A percentile compares a stretch with the other conserved stretches of the same genome.
Conservation (phyloP, 2,113 vertebrate genomes). For the Pungitius pungitius region DNA sequence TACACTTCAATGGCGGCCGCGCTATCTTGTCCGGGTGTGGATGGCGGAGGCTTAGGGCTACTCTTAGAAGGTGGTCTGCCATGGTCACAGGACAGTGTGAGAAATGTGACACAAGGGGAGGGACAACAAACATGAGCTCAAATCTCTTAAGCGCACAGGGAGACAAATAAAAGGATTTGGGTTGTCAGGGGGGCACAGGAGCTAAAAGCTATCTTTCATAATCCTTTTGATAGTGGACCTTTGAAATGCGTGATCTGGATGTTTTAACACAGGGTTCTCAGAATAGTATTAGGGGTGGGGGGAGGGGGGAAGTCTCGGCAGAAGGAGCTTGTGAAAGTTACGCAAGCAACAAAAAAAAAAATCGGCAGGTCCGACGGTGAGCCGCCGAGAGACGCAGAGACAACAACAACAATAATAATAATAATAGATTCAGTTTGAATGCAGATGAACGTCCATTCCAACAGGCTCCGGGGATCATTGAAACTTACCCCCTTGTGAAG, state of each 20-base stretch:
- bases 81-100: conserved; percentile 79
- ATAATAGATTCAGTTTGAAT: not conserved
- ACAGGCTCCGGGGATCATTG: not conserved
- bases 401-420: not conserved
- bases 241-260: conserved; percentile 83
- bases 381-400: not conserved
- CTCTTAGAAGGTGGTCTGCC: conserved; percentile 85
- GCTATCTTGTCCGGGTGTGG: conserved; percentile 84
- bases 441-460: not conserved
- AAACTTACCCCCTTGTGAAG: conserved; percentile 77
- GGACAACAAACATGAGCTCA: conserved; percentile 84
- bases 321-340: conserved; percentile 54
- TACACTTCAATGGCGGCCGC: conserved; percentile 80
- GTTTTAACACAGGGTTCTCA: conserved; percentile 69
- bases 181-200: conserved; percentile 77
- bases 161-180: conserved; percentile 84
- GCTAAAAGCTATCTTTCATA: conserved; percentile 86
- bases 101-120: conserved; percentile 80
- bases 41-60: conserved; percentile 76
- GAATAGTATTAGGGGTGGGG: conserved; percentile 56
- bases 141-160: conserved; percentile 84
- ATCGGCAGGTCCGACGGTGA: not conserved
- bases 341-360: conserved; percentile 41
- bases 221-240: conserved; percentile 84
- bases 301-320: conserved; percentile 19